These are phyloP conservation scores for Temnothorax nylanderi DNA, from an alignment of 1,140 invertebrate genomes.

Conservation along the genomic window DNA sequence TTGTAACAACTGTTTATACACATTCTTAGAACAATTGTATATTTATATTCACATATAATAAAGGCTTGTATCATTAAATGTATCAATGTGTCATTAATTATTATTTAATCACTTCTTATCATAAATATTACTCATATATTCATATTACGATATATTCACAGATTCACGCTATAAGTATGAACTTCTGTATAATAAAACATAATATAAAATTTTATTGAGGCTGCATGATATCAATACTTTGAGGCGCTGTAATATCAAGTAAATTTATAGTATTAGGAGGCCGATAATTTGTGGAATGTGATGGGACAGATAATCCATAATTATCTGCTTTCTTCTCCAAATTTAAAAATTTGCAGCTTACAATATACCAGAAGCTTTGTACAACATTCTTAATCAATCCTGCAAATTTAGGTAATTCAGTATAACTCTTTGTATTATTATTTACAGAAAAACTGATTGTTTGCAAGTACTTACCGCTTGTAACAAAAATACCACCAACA, in stretches of 20 bases:
- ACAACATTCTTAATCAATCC: slow-evolving; percentile 84
- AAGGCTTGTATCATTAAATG: not conserved
- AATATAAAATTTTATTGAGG: slow-evolving; percentile 67
- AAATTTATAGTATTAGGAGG: slow-evolving; percentile 71
- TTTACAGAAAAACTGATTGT: not conserved
- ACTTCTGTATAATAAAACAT: not conserved
- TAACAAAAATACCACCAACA: slow-evolving; percentile 96
- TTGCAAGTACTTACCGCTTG: slow-evolving; percentile 87
- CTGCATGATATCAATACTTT: slow-evolving; percentile 73
- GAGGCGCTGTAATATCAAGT: slow-evolving; percentile 70
- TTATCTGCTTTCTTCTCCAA: slow-evolving; percentile 51
- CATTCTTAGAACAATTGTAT: not conserved
- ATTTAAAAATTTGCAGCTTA: slow-evolving; percentile 79
- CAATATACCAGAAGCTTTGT: slow-evolving; percentile 81
- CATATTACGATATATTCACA: not conserved
- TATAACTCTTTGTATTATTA: slow-evolving; percentile 34
- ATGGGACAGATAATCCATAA: slow-evolving; percentile 22
- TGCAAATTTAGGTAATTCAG: slow-evolving; percentile 67
- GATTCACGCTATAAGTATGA: not conserved
- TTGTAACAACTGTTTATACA: not conserved
- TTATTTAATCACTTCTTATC: not conserved
- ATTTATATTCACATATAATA: not conserved
- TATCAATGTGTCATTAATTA: not conserved
- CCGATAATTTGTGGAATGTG: slow-evolving; percentile 41
- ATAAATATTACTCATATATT: no score